These are phyloP conservation scores for Notarius lentiginosus DNA, from an alignment of 2,113 vertebrate genomes.

Conservation along the genomic window DNA sequence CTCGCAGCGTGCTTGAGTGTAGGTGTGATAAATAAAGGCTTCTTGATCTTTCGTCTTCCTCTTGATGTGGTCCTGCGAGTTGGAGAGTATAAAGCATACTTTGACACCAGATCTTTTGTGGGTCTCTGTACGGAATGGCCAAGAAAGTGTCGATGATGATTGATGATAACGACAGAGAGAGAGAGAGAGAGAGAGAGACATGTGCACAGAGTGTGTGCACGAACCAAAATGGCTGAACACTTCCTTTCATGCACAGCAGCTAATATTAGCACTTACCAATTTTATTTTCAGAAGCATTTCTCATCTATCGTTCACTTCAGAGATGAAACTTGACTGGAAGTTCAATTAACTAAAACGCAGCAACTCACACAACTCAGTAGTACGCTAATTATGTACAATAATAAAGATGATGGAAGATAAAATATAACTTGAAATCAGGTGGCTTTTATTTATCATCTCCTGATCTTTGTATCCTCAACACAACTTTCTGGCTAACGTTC, in stretches of 20 bases:
- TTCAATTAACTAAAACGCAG: background rate
- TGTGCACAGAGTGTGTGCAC: background rate
- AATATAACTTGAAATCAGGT: no score
- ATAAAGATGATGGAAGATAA: background rate
- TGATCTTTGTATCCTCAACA: background rate
- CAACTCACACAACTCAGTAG: background rate
- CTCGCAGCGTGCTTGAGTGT: no score
- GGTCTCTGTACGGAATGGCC: no score
- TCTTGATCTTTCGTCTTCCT: no score
- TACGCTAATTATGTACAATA: background rate
- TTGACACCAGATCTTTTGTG: no score
- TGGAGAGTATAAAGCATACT: no score
- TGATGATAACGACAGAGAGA: no score
- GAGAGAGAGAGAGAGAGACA: no score
- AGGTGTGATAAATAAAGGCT: no score
- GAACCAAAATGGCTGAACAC: background rate
- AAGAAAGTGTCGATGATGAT: no score
- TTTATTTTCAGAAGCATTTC: background rate
- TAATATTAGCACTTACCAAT: background rate
- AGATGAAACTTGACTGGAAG: background rate
- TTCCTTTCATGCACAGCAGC: background rate
- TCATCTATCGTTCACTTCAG: background rate
- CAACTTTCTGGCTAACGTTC: background rate
- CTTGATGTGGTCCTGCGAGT: no score
- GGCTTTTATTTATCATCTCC: background rate